Base-by-base conservation (phyloP, 1,140 invertebrate genomes). In the Drosophila elegans region DNA sequence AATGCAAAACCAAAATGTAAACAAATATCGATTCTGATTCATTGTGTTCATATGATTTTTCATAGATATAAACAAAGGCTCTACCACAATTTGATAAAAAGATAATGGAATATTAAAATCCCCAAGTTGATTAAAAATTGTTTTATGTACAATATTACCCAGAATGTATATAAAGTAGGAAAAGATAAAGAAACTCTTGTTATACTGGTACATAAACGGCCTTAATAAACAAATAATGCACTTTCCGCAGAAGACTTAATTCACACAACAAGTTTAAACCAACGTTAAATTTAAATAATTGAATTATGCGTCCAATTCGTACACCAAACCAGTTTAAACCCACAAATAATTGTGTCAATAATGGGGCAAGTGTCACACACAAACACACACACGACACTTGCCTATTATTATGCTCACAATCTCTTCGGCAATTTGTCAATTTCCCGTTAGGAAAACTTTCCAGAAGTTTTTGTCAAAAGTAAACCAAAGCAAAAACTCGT, bases 381-480 rank as follows among this genome's bases (percentile, higher is more conserved):
- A 16, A 21, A 49, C 34, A 53, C 29, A n/a, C 27, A 7, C 44
- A 49, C 34, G 36, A 34, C 44, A 38, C 44, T 66, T 42, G 16
- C 10, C 6, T 34, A 39, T 60, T 44, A 39, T 60, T 44, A 59
- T 63, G 3, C 12, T 42, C 29, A 34, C 54, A 46, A 51, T 36
- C 4, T 16, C 0, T 10, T 2, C 9, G 4, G 11, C 4, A 71
- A 48, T 49, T 71, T 49, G 48, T 46, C 46, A 46, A 36, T 44
- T 66, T 66, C 34, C 48, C 21, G 36, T 48, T 48, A 6, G 44
- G 36, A 34, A 69, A 56, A 71, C 41, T 69, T 56, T 56, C 13
- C 51, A 68, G 27, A 71, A 48, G 42, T 49, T 27, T 38, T 21
- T 9, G 16, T 38, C 45, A 51, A 49, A 51, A 41, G 59, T 21